A percentile compares a stretch with the other conserved stretches of the same genome.
These are phyloP conservation scores for Antechinus stuartii DNA, from an alignment of 2,113 vertebrate genomes.

Conservation along the genomic window DNA sequence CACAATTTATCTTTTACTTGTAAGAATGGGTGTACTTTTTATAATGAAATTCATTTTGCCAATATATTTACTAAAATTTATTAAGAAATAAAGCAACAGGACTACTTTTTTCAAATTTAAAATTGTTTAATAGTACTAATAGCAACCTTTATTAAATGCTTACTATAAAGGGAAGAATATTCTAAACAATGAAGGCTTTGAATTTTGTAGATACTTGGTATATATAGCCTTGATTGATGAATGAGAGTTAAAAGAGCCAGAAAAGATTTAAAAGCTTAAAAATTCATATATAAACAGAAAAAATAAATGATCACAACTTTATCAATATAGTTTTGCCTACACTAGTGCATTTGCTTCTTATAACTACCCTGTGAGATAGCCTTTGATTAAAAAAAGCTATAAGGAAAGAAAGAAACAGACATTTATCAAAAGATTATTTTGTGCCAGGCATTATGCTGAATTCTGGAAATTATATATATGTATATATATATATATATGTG, in stretches of 20 bases:
- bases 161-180: background rate
- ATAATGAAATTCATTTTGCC: background rate
- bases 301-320: background rate
- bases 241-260: background rate
- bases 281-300: background rate
- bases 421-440: background rate
- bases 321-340: background rate
- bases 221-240: background rate
- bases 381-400: background rate
- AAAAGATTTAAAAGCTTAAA: background rate
- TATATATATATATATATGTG: background rate
- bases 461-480: background rate
- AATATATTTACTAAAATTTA: background rate
- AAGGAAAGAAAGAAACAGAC: background rate
- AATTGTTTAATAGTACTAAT: background rate
- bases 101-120: background rate
- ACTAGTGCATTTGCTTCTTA: background rate
- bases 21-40: background rate
- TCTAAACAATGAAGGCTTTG: background rate
- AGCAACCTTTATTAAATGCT: background rate
- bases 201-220: background rate
- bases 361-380: background rate
- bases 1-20: conserved; percentile 6
- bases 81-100: background rate
- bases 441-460: background rate